Percentiles rank a stretch among this genome's conserved stretches.
Evolutionary conservation across 2,797 vertebrate genomes (phyloP).

Genomic region (Chrosomus eos): DNA sequence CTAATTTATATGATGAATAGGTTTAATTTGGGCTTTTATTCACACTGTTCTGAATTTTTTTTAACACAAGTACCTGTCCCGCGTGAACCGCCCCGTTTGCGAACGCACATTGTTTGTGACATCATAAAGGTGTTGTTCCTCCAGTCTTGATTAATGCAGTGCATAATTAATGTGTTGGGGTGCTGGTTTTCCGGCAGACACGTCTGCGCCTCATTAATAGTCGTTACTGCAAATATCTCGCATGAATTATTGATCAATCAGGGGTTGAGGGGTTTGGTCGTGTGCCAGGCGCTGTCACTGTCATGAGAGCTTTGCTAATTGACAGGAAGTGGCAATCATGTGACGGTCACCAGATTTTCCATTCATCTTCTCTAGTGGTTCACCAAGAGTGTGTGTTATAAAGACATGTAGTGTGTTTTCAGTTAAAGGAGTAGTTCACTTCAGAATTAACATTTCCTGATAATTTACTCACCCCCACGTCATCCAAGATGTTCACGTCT

Average conservation of each 20-base stretch:
- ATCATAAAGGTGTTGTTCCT: not conserved
- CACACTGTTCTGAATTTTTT: not conserved
- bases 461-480: too few species aligned
- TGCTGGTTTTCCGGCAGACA: conserved; percentile 31
- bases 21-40: too few species aligned
- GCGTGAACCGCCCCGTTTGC: not conserved
- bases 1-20: too few species aligned
- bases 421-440: too few species aligned
- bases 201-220: conserved; percentile 42
- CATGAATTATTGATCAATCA: conserved; percentile 58
- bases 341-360: too few species aligned
- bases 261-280: not conserved
- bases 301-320: conserved; percentile 25
- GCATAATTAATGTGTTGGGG: conserved; percentile 28
- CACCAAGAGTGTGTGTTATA: not conserved
- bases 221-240: conserved; percentile 45
- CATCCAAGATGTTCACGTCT: too few species aligned
- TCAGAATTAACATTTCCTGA: too few species aligned
- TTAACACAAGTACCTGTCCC: not conserved
- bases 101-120: not conserved
- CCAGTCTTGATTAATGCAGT: conserved; percentile 11
- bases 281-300: conserved; percentile 12
- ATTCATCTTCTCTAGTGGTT: not conserved
- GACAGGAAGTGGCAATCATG: conserved; percentile 3
- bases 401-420: not conserved